Evolutionary conservation across 2,888 invertebrate genomes (phyloP), one percentile per base, ranked within the genome.

Genomic region (Anthrax anthrax): DNA sequence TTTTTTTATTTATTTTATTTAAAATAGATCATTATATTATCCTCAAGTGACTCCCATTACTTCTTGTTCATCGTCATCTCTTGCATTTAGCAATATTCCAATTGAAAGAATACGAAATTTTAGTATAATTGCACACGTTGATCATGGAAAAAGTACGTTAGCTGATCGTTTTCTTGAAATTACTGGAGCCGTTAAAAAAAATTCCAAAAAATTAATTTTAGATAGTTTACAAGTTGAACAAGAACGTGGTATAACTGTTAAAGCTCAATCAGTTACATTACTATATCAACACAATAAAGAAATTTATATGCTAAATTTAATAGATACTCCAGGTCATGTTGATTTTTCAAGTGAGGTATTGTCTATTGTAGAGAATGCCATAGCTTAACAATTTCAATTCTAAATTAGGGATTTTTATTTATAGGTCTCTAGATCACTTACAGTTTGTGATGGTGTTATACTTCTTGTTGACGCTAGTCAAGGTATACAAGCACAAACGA

Each of bases 311-410:
- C 72, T 98, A 2, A 97, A 97, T 68, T 75, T 97, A 19, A 95
- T 98, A 57, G 97, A 98, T 65, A 97, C 97, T 17, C 97, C 97
- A 6, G 95, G 97, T 3, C 97, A 97, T 75, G 96, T 96, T 1
- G 97, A 98, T 67, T 97, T 97, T 67, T 82, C 87, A 16, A 92
- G 89, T 71, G 96, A 97, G 75, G 96, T 94, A 57, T 52, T 50
- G 50, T n/a, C n/a, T n/a, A n/a, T n/a, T n/a, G n/a, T n/a, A n/a
- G n/a, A n/a, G n/a, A n/a, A n/a, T n/a, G n/a, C n/a, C n/a, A n/a
- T n/a, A n/a, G n/a, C n/a, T n/a, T n/a, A n/a, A n/a, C n/a, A n/a
- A n/a, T n/a, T n/a, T n/a, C n/a, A n/a, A n/a, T n/a, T n/a, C n/a
- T n/a, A n/a, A n/a, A n/a, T n/a, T n/a, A n/a, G 23, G 23, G 4